Evolutionary conservation across 2,888 invertebrate species (phyloP).

Genomic region (Cerastis rubricosa): DNA sequence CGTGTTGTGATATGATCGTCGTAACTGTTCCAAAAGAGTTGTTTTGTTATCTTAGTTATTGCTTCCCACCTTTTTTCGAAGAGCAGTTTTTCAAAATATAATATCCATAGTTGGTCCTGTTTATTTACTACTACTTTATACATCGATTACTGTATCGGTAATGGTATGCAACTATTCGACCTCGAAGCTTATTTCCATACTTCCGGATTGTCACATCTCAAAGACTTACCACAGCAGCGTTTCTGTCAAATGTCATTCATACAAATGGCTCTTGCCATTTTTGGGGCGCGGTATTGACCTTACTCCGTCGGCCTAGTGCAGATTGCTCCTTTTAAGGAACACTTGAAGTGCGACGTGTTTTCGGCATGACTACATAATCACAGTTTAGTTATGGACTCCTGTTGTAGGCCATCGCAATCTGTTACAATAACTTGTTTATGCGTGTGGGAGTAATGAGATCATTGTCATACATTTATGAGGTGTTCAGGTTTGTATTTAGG

Average conservation of each 20-base stretch:
- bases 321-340: conserved; percentile 64
- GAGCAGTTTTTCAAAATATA: too few species aligned
- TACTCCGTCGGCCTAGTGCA: conserved; percentile 61
- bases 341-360: conserved; percentile 55
- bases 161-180: neutral
- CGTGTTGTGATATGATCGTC: neutral
- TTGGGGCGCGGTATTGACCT: conserved; percentile 67
- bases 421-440: conserved; percentile 59
- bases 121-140: neutral
- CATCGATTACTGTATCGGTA: neutral
- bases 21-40: too few species aligned
- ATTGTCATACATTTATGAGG: conserved; percentile 66
- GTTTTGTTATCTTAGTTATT: too few species aligned
- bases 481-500: conserved; percentile 44
- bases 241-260: conserved; percentile 47
- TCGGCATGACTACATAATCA: conserved; percentile 61
- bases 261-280: conserved; percentile 58
- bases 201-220: conserved; percentile 32
- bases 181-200: neutral
- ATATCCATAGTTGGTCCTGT: neutral
- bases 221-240: conserved; percentile 28
- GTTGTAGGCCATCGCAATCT: conserved; percentile 61
- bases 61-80: too few species aligned
- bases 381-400: conserved; percentile 49
- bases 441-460: conserved; percentile 80